A percentile compares a stretch with the other conserved stretches of the same genome.
phyloP scores from a whole-genome alignment of 2,113 vertebrate genomes.

The Felis catus region DNA sequence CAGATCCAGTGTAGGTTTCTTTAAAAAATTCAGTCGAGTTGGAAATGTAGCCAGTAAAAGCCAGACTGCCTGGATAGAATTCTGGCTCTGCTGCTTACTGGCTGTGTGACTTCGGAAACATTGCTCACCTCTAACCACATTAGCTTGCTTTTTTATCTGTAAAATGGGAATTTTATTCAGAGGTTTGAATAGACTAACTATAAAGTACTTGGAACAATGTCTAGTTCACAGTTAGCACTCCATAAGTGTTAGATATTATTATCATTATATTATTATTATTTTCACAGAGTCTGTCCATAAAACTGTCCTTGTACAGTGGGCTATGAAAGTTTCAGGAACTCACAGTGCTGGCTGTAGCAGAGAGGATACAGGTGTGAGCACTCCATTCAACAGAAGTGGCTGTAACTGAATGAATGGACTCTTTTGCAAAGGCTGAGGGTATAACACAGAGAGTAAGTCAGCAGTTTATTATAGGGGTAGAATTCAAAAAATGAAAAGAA shows the following conservation, averaged over 20 bases:
- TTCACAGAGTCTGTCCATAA: neutral
- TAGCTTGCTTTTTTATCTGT: neutral
- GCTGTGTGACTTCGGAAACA: neutral
- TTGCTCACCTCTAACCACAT: neutral
- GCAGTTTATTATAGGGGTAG: constrained; percentile 15
- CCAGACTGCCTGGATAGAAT: neutral
- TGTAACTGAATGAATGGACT: neutral
- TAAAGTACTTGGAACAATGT: neutral
- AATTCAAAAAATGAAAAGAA: constrained; percentile 39
- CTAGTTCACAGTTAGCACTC: neutral
- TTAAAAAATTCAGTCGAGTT: neutral
- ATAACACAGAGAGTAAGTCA: constrained; percentile 10
- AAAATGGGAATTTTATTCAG: neutral
- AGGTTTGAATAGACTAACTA: neutral
- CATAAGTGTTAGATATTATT: neutral
- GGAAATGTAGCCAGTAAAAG: neutral
- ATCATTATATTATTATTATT: neutral
- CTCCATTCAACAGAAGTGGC: neutral
- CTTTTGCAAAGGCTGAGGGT: neutral
- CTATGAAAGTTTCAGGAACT: neutral
- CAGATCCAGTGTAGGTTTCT: neutral
- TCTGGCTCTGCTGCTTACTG: neutral
- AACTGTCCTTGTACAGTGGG: neutral
- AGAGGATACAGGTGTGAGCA: neutral
- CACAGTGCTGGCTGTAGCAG: neutral